Conservation (phyloP, 1,140 invertebrate genomes). For the Laupala kohalensis region DNA sequence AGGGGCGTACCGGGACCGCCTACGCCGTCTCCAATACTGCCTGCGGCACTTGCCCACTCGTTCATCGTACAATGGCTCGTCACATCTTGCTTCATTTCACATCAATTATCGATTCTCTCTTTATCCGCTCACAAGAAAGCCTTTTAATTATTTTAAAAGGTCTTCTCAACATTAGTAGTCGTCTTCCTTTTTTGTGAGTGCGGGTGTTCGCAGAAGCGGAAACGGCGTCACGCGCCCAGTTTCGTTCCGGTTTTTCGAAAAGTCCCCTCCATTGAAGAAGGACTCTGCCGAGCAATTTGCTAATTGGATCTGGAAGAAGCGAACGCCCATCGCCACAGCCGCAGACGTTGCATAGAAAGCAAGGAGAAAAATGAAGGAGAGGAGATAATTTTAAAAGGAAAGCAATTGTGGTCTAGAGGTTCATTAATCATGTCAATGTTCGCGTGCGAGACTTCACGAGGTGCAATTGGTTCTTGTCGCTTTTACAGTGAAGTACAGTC, state of each 20-base stretch:
- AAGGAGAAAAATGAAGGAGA: background rate
- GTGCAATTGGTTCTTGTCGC: background rate
- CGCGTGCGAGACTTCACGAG: background rate
- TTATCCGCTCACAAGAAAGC: background rate
- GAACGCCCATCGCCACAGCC: no score
- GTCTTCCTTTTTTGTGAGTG: background rate
- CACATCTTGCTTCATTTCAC: background rate
- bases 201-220: background rate
- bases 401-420: background rate
- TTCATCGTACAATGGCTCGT: background rate
- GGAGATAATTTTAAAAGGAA: background rate
- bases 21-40: no score
- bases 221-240: background rate
- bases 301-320: background rate
- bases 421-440: background rate
- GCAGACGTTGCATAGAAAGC: background rate
- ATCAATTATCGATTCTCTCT: background rate
- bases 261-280: background rate
- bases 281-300: background rate
- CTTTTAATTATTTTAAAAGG: background rate
- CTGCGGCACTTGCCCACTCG: background rate
- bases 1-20: no score
- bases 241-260: background rate
- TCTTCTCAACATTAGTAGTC: background rate
- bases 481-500: background rate